Evolutionary conservation across 2,888 invertebrate species (phyloP).

Genomic region (Molanna angustata): DNA sequence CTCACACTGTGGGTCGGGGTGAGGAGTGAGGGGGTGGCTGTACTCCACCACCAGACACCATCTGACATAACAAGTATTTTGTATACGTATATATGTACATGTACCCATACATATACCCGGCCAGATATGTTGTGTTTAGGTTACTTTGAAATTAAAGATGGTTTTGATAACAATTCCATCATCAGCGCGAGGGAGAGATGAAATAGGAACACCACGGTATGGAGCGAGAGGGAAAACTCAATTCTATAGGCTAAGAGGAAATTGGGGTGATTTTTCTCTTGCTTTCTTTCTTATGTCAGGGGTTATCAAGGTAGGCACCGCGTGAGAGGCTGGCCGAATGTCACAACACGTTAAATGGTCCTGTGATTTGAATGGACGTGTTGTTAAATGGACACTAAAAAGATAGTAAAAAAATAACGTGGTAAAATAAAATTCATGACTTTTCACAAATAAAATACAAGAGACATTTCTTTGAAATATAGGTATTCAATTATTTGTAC

Average conservation of each 20-base stretch:
- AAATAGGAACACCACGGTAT: conserved; percentile 38
- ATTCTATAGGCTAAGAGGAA: conserved; percentile 41
- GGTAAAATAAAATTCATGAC: no score
- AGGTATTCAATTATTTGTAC: no score
- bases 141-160: conserved; percentile 59
- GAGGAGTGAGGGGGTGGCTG: neutral
- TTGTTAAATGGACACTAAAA: no score
- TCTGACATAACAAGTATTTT: conserved; percentile 22
- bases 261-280: conserved; percentile 56
- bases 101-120: no score
- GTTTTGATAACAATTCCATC: conserved; percentile 60
- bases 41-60: conserved; percentile 1
- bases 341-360: conserved; percentile 24
- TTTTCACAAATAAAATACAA: no score
- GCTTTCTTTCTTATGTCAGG: conserved; percentile 32
- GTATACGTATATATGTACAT: conserved; percentile 17
- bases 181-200: conserved; percentile 47
- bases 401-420: no score
- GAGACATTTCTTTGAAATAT: no score
- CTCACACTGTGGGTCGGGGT: neutral
- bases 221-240: conserved; percentile 35
- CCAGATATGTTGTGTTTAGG: conserved; percentile 34
- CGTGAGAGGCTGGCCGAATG: conserved; percentile 13
- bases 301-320: conserved; percentile 29
- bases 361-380: conserved; percentile 13